A percentile compares a stretch with the other conserved stretches of the same genome.
Conservation (phyloP, 2,888 invertebrate genomes). For the Ophion ellenae region DNA sequence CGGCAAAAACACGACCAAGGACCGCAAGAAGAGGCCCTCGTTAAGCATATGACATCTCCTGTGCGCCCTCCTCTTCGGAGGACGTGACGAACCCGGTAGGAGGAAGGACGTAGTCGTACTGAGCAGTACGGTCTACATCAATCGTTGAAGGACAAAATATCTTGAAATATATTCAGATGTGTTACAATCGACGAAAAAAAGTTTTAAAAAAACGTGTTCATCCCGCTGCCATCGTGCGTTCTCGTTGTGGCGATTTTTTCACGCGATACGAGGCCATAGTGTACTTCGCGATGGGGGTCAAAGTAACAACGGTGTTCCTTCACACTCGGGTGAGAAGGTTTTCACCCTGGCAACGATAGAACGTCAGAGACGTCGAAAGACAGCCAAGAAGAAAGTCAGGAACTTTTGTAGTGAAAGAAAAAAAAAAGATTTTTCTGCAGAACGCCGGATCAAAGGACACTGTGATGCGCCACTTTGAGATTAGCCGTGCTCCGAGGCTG, state of each 20-base stretch:
- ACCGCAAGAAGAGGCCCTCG: conserved; percentile 91
- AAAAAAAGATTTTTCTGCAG: conserved; percentile 44
- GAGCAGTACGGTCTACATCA: conserved; percentile 80
- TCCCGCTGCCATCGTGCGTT: conserved; percentile 39
- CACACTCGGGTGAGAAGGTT: conserved; percentile 28
- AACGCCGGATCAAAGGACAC: conserved; percentile 53
- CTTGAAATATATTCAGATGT: conserved; percentile 41
- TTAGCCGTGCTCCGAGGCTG: conserved; percentile 47
- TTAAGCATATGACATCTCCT: conserved; percentile 88
- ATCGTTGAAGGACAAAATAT: conserved; percentile 72
- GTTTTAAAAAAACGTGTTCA: not conserved
- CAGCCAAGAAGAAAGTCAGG: conserved; percentile 1
- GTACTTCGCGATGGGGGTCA: conserved; percentile 14
- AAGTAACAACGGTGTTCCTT: conserved; percentile 22
- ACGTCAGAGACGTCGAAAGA: not conserved
- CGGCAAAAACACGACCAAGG: conserved; percentile 91
- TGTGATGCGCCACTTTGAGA: conserved; percentile 44
- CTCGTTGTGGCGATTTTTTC: conserved; percentile 23
- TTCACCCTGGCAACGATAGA: not conserved
- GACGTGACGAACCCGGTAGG: conserved; percentile 79
- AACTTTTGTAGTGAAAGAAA: not conserved
- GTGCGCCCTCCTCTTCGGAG: conserved; percentile 81
- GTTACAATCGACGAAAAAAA: conserved; percentile 34
- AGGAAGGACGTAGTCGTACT: conserved; percentile 79
- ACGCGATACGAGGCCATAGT: not conserved